phyloP scores from a whole-genome alignment of 1,140 invertebrate genomes.

The Cotesia glomerata region DNA sequence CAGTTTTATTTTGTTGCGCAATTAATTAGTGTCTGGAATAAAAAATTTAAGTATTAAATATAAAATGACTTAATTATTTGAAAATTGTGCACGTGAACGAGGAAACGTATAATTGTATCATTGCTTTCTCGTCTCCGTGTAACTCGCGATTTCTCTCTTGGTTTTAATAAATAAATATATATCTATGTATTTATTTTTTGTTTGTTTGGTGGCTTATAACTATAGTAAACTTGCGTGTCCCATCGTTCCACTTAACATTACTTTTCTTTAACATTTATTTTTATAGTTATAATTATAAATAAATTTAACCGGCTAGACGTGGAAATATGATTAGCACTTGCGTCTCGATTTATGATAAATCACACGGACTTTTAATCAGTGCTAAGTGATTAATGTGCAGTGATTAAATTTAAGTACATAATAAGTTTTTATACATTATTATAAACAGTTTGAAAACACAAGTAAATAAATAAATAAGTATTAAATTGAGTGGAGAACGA shows the following conservation, averaged over 20 bases:
- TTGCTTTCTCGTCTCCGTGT: constrained; percentile 24
- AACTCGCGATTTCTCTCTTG: constrained; percentile 26
- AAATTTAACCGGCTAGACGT: not conserved
- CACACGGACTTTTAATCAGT: constrained; percentile 3
- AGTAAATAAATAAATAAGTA: not conserved
- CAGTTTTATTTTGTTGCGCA: not conserved
- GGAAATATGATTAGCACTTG: not conserved
- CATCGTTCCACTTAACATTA: not conserved
- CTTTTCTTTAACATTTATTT: not conserved
- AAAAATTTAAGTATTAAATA: not conserved
- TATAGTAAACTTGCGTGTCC: not conserved
- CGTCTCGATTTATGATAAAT: not conserved
- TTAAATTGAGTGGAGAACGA: not conserved
- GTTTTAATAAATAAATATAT: constrained; percentile 3
- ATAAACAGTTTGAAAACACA: not conserved
- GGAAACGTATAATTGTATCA: constrained; percentile 18
- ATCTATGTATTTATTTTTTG: not conserved
- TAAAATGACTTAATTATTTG: not conserved
- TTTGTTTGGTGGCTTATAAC: not conserved
- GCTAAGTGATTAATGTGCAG: constrained; percentile 11
- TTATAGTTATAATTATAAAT: no score
- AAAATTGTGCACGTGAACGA: constrained; percentile 16
- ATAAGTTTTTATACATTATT: not conserved
- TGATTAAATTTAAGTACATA: not conserved
- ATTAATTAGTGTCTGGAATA: not conserved